These are phyloP conservation scores for Megastigmus dorsalis DNA, from an alignment of 2,888 invertebrate species.

Conservation along the genomic window DNA sequence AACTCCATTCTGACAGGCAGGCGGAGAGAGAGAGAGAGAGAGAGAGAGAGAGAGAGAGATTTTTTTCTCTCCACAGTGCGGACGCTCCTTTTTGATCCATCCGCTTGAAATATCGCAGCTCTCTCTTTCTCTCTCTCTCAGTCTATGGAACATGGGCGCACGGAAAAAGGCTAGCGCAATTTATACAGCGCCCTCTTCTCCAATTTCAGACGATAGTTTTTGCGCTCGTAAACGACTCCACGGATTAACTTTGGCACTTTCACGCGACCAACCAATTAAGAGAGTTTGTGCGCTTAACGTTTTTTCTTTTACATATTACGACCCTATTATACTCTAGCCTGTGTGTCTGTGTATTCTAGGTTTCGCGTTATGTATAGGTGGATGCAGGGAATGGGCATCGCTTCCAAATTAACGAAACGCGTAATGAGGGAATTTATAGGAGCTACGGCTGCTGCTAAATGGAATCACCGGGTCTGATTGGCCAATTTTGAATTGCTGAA, in stretches of 20 bases:
- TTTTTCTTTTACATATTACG: too few species aligned
- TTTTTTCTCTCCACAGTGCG: conserved; percentile 54
- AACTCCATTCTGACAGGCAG: conserved; percentile 63
- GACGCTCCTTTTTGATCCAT: conserved; percentile 64
- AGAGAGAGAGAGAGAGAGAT: conserved; percentile 40
- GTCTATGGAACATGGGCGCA: conserved; percentile 41
- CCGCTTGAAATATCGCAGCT: conserved; percentile 63
- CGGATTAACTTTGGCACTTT: conserved; percentile 67
- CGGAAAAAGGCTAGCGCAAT: conserved; percentile 29
- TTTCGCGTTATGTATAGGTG: neutral
- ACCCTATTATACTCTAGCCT: neutral
- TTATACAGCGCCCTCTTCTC: conserved; percentile 65
- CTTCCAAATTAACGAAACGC: conserved; percentile 25
- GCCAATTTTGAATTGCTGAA: conserved; percentile 40
- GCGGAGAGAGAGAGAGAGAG: neutral
- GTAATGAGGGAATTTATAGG: conserved; percentile 30
- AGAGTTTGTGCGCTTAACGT: neutral
- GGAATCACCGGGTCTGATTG: conserved; percentile 31
- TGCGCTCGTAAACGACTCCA: conserved; percentile 71
- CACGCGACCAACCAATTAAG: conserved; percentile 42
- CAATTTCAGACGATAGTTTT: conserved; percentile 72
- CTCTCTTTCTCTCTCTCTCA: neutral
- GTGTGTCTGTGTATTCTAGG: neutral
- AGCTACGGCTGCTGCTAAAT: neutral
- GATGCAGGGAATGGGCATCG: neutral